A percentile compares a stretch with the other conserved stretches of the same genome.
Evolutionary conservation across 2,888 invertebrate genomes (phyloP).

Genomic region (Tipula confusa): DNA sequence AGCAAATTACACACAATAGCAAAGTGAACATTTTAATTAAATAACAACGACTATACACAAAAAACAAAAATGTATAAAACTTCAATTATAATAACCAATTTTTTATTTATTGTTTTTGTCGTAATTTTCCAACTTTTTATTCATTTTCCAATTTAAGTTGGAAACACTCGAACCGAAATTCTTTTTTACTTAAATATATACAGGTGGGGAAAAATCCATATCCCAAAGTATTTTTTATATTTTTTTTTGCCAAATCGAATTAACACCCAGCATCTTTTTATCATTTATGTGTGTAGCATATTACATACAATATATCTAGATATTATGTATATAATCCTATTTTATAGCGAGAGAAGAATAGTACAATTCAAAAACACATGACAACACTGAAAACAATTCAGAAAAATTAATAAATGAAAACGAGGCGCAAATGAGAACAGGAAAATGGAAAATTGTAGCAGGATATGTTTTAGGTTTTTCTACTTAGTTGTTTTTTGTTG

Average conservation of each 20-base stretch:
- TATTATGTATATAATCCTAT: too few species aligned
- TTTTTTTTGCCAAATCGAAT: neutral
- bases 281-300: neutral
- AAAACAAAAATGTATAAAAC: neutral
- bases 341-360: neutral
- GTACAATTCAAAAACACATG: neutral
- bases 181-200: neutral
- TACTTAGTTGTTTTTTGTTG: neutral
- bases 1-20: conserved; percentile 25
- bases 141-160: conserved; percentile 27
- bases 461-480: conserved; percentile 14
- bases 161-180: neutral
- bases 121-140: conserved; percentile 28
- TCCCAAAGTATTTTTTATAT: neutral
- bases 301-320: neutral
- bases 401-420: neutral
- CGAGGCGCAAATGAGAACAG: neutral
- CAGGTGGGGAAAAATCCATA: neutral
- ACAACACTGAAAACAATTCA: neutral
- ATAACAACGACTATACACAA: neutral
- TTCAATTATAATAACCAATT: conserved; percentile 30
- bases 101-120: conserved; percentile 26
- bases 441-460: conserved; percentile 5
- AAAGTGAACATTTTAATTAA: conserved; percentile 25
- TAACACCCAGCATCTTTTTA: conserved; percentile 25